These are phyloP conservation scores for Brotula barbata DNA, from an alignment of 2,797 vertebrate species.

Conservation along the genomic window DNA sequence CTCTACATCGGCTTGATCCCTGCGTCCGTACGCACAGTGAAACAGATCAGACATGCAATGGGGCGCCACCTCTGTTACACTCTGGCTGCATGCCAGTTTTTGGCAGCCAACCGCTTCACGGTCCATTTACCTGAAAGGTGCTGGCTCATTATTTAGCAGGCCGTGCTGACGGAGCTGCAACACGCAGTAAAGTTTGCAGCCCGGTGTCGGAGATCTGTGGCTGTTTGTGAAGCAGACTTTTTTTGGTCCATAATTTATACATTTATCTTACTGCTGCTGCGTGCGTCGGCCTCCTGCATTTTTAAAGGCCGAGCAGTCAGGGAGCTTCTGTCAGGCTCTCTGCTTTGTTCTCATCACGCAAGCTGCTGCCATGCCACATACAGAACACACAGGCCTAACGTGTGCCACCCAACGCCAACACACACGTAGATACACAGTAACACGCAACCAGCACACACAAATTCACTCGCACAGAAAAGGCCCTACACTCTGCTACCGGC, in stretches of 20 bases:
- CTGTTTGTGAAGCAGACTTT: slow-evolving; percentile 77
- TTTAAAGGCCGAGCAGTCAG: slow-evolving; percentile 89
- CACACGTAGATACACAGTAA: slow-evolving; percentile 30
- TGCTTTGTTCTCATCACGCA: slow-evolving; percentile 87
- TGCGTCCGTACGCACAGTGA: no score
- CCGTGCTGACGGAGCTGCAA: slow-evolving; percentile 24
- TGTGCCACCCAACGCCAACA: slow-evolving; percentile 43
- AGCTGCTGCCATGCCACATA: slow-evolving; percentile 78
- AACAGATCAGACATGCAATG: no score
- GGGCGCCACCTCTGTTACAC: no score
- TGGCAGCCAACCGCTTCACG: slow-evolving; percentile 24
- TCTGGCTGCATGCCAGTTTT: slow-evolving; percentile 45
- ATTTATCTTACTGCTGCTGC: slow-evolving; percentile 83
- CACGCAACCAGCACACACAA: slow-evolving; percentile 16
- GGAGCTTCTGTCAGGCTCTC: slow-evolving; percentile 87
- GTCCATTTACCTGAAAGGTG: slow-evolving; percentile 59
- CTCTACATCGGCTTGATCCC: no score
- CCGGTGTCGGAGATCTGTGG: slow-evolving; percentile 79
- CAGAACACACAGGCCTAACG: slow-evolving; percentile 56
- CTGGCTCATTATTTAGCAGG: slow-evolving; percentile 58
- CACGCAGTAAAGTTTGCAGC: slow-evolving; percentile 77
- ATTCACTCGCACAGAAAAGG: slow-evolving; percentile 17
- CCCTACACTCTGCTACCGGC: not conserved
- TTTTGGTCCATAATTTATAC: slow-evolving; percentile 80
- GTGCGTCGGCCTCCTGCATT: slow-evolving; percentile 88